Evolutionary conservation across 2,888 invertebrate genomes (phyloP), one percentile per base, ranked within the genome.

Genomic region (Acronicta aceris): DNA sequence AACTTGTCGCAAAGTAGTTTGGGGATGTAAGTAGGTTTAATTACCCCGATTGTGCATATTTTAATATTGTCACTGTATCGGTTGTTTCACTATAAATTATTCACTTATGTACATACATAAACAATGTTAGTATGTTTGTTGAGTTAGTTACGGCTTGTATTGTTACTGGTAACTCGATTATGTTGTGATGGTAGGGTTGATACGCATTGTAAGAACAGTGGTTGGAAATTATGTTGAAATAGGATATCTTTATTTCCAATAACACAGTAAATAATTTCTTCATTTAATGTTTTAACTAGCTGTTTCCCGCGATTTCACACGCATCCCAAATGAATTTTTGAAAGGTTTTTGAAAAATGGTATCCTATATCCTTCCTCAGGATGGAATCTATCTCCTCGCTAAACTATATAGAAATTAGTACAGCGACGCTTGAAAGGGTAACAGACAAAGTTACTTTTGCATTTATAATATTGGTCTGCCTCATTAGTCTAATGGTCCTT

Each of bases 1-100:
- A 60, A 61, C 47, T 41, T 40, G 17, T 46, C 33, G 21, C 48
- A 7, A 47, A 65, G 30, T 58, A 30, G 41, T 49, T 10, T 25
- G n/a, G 40, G 38, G 8, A 40, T 59, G 53, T 57, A 59, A 59
- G 27, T 54, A 38, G 15, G 50, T 45, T 56, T 61, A 68, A 73
- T 73, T 68, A 65, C 54, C 61, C 56, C 43, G 6, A 48, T 57
- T 74, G n/a, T 52, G 56, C 36, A 61, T 57, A 38, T 38, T 38
- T 54, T 46, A 59, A 48, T 42, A 15, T 21, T 33, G 36, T 60
- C 12, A 45, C 5, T 5, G 27, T 41, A 46, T 46, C 6, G 1
- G 42, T 40, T 42, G 42, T 68, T 48, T 51, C 21, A 15, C 9
- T 38, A 25, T 12, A 15, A 47, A 42, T 33, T 33, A 47, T 59